phyloP scores from a whole-genome alignment of 2,888 invertebrate genomes.

The Andrena fulva region DNA sequence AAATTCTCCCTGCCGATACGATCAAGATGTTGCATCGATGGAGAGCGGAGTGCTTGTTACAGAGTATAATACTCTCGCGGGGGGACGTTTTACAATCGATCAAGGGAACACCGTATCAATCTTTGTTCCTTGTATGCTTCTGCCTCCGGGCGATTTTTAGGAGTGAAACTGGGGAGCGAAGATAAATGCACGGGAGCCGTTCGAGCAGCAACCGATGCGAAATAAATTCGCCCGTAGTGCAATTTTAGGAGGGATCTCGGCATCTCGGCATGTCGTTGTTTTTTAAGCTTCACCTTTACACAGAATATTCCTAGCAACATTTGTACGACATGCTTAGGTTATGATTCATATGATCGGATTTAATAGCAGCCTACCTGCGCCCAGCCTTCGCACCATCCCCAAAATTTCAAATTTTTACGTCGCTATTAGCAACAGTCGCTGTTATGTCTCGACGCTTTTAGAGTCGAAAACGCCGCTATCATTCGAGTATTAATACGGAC shows the following conservation, averaged over 20 bases:
- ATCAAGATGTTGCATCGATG: slow-evolving; percentile 26
- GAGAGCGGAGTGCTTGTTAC: slow-evolving; percentile 18
- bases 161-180: neutral
- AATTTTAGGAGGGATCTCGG: neutral
- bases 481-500: neutral
- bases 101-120: slow-evolving; percentile 29
- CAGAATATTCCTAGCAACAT: too few species aligned
- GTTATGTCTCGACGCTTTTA: neutral
- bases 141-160: neutral
- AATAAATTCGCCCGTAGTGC: neutral
- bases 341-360: too few species aligned
- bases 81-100: slow-evolving; percentile 27
- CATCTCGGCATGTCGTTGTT: neutral
- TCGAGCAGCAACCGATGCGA: neutral
- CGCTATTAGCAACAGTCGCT: neutral
- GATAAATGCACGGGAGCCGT: neutral
- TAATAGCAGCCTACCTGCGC: too few species aligned
- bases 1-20: neutral
- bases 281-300: neutral
- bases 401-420: neutral
- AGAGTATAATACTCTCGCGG: neutral
- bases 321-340: too few species aligned
- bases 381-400: too few species aligned
- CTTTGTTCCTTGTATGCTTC: neutral
- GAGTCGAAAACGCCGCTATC: neutral